Evolutionary conservation across 1,140 invertebrate species (phyloP), one percentile per base, ranked within the genome.

Genomic region (Calephelis virginiensis): DNA sequence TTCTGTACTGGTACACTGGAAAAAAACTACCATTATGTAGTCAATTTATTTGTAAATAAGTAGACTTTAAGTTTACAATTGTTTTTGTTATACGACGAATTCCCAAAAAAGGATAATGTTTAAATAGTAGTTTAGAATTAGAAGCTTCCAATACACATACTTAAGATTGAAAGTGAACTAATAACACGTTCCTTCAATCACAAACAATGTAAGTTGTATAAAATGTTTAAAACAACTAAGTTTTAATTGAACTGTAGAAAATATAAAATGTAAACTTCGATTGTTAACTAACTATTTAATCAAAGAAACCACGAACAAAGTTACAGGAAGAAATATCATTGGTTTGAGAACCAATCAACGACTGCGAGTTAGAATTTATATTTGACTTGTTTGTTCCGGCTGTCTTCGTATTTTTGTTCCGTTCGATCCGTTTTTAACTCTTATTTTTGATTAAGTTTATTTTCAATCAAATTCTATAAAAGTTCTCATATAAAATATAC

Each of bases 291-390:
- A 50, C 50, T 17, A 17, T 53, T 28, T 53, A 53, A 53, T 53
- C 50, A 37, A 53, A 53, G 50, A 53, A 50, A 53, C 50, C 17
- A 8, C 14, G 50, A 28, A 53, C 50, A 28, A 53, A 53, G 50
- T 53, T 53, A 53, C 14, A 28, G 7, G 50, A 53, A 53, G 50
- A 53, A 53, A 53, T 37, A 53, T 53, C 50, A 53, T 53, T 53
- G 50, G 13, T 53, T 53, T 53, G 17, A 13, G 11, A 53, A 53
- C 50, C 50, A 53, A 53, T 53, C 50, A 53, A 53, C 17, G 9
- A 14, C 17, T 28, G 28, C 50, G 14, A 53, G 17, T 53, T 53
- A 17, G 17, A 53, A 53, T 28, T 53, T 53, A 28, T 50, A 14
- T 50, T 50, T 50, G 49, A 50, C n/a, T 50, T 50, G 13, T 50